Conservation (phyloP, 2,797 vertebrate genomes). For the Epinephelus coioides region DNA sequence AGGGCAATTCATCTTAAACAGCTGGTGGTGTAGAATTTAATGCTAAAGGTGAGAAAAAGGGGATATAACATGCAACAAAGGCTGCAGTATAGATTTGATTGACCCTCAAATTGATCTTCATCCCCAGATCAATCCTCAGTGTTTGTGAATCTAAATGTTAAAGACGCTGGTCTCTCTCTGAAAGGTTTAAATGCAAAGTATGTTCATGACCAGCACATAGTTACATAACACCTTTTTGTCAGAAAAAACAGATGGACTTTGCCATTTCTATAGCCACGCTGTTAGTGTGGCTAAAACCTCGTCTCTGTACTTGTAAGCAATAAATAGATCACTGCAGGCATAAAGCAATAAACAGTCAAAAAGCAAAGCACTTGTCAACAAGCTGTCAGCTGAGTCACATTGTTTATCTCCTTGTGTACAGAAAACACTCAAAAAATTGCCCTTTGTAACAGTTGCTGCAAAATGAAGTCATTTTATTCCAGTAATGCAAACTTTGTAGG, state of each 20-base stretch:
- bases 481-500: background rate
- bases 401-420: slow-evolving; percentile 15
- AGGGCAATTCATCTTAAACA: background rate
- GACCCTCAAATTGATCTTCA: background rate
- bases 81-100: background rate
- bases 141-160: background rate
- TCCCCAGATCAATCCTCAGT: background rate
- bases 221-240: background rate
- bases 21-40: background rate
- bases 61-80: background rate
- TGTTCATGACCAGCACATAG: no score
- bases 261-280: no score
- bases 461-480: background rate
- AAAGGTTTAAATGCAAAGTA: background rate
- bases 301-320: background rate
- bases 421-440: background rate
- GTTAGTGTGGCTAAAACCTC: background rate
- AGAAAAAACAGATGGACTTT: background rate
- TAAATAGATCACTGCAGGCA: background rate
- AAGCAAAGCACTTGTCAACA: slow-evolving; percentile 4
- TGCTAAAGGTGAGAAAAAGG: background rate
- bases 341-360: background rate
- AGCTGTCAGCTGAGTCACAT: slow-evolving; percentile 16
- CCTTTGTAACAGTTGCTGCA: slow-evolving; percentile 2
- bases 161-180: background rate